phyloP scores from a whole-genome alignment of 1,140 invertebrate genomes.

The Drosophila bocqueti region DNA sequence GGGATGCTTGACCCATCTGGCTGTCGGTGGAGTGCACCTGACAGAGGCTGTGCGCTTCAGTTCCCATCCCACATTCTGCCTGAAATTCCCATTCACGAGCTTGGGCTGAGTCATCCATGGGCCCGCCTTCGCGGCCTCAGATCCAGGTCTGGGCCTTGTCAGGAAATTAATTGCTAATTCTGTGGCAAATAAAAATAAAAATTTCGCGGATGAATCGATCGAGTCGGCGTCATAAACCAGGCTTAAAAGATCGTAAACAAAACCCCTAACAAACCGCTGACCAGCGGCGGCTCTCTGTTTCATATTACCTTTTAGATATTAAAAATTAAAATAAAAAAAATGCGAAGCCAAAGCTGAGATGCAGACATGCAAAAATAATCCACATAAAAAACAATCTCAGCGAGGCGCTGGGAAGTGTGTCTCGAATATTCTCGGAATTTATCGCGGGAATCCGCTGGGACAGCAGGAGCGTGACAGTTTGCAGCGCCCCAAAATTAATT shows the following conservation, averaged over 20 bases:
- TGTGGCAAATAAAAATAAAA: conserved; percentile 41
- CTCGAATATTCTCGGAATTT: conserved; percentile 66
- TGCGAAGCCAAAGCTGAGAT: neutral
- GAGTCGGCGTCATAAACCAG: conserved; percentile 74
- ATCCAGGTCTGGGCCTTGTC: conserved; percentile 4
- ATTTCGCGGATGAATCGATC: conserved; percentile 54
- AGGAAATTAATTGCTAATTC: conserved; percentile 76
- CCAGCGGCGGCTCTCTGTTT: conserved; percentile 30
- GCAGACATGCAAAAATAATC: conserved; percentile 39
- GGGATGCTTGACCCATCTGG: neutral
- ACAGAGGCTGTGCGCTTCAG: conserved; percentile 1
- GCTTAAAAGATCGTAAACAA: conserved; percentile 76
- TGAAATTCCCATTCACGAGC: conserved; percentile 23
- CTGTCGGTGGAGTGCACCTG: conserved; percentile 38
- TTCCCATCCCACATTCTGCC: conserved; percentile 7
- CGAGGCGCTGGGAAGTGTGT: conserved; percentile 26
- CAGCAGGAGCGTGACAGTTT: conserved; percentile 66
- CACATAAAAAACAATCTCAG: conserved; percentile 37
- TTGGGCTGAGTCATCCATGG: conserved; percentile 16
- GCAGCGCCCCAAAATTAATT: conserved; percentile 68
- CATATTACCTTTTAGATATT: conserved; percentile 58
- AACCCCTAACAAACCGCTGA: conserved; percentile 24
- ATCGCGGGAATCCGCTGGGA: conserved; percentile 4
- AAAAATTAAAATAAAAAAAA: conserved; percentile 51
- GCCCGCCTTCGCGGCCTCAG: conserved; percentile 8